phyloP scores from a whole-genome alignment of 2,888 invertebrate genomes.

The Polietes domitor region DNA sequence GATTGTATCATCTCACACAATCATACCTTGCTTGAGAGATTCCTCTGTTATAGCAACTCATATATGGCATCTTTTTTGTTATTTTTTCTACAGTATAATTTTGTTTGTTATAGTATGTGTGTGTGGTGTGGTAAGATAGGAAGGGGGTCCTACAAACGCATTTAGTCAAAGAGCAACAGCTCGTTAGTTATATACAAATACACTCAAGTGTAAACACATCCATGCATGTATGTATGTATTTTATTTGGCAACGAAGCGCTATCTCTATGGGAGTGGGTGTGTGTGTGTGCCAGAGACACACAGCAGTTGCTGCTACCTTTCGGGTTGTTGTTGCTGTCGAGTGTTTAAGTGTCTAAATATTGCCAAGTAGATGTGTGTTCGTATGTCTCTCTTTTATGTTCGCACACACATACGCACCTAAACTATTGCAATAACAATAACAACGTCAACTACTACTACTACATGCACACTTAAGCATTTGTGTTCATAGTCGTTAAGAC shows the following conservation, averaged over 20 bases:
- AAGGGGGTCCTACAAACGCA: conserved; percentile 34
- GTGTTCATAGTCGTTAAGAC: conserved; percentile 54
- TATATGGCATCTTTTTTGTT: conserved; percentile 16
- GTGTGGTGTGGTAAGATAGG: not conserved
- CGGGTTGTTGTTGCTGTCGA: not conserved
- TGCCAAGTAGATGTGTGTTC: not conserved
- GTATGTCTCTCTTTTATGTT: not conserved
- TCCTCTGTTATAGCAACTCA: not conserved
- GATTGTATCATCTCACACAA: conserved; percentile 9
- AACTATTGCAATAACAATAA: not conserved
- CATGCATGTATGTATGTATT: not conserved
- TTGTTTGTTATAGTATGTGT: conserved; percentile 18
- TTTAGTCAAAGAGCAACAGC: conserved; percentile 63
- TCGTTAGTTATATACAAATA: conserved; percentile 61
- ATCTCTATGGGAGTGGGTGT: too few species aligned
- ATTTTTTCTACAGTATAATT: conserved; percentile 23
- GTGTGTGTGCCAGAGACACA: too few species aligned
- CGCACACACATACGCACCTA: not conserved
- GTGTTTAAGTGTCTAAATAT: conserved; percentile 36
- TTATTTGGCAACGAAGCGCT: not conserved
- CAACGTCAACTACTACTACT: not conserved
- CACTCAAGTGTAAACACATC: conserved; percentile 46
- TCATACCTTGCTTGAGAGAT: not conserved
- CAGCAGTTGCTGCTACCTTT: not conserved
- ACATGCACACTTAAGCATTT: conserved; percentile 52